Conservation (phyloP, 2,888 invertebrate genomes). For the Myathropa florea region DNA sequence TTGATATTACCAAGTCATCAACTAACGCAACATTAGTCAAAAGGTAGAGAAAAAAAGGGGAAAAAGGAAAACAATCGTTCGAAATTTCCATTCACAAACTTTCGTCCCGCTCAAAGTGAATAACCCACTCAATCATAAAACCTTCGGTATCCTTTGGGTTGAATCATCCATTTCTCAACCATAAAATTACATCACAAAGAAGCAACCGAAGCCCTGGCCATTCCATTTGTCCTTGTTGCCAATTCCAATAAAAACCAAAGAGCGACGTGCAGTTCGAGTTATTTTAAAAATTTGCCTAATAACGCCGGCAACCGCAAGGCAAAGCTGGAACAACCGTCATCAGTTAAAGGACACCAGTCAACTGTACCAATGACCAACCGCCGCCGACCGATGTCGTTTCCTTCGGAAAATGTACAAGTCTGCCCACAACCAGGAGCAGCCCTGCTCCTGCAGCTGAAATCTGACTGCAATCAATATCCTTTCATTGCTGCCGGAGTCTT, state of each 20-base stretch:
- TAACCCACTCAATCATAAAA: background rate
- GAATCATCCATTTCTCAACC: background rate
- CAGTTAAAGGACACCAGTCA: slow-evolving; percentile 35
- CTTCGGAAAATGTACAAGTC: background rate
- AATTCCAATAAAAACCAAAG: background rate
- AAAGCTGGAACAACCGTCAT: slow-evolving; percentile 31
- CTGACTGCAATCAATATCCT: slow-evolving; percentile 54
- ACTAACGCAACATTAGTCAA: background rate
- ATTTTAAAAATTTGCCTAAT: slow-evolving; percentile 42
- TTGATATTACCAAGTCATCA: too few relatives aligned
- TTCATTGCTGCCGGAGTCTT: slow-evolving; percentile 32
- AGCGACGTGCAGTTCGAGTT: background rate
- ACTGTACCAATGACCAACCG: background rate
- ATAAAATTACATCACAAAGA: background rate
- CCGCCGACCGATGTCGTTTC: background rate
- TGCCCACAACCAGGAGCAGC: background rate
- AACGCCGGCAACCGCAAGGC: slow-evolving; percentile 26
- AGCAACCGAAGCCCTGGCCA: background rate
- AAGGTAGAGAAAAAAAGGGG: too few relatives aligned
- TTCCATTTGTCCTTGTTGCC: background rate
- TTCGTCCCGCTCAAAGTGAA: background rate
- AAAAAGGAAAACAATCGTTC: background rate
- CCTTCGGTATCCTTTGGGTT: background rate
- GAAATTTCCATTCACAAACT: background rate
- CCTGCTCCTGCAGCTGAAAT: background rate